Evolutionary conservation across 2,797 vertebrate species (phyloP), one percentile per base, ranked within the genome.

Genomic region (Rhadinocentrus ornatus): DNA sequence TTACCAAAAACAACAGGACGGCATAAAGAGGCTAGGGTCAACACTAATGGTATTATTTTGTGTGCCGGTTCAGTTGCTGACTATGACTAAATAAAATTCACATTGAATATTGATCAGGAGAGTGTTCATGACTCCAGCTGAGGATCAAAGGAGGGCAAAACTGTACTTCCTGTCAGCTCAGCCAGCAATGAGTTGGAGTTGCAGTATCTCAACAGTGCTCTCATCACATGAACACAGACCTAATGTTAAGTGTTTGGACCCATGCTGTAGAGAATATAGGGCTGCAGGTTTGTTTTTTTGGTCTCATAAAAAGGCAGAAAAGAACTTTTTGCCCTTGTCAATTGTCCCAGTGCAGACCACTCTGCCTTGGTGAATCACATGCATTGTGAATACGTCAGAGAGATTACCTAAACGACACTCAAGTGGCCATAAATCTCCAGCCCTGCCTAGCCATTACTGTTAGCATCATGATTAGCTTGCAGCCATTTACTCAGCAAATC

Each of bases 341-440:
- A 71, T 82, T 73, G 59, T 80, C 73, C 69, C 37, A 6, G 29
- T 20, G 4, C 35, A 61, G 67, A 65, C 62, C 35, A 6, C 9
- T 62, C 66, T 9, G 34, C 70, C 81, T 76, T 52, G 24, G 29
- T 54, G 46, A 71, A 58, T 84, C 75, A 39, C 71, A 81, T 78
- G 34, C 71, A 27, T 68, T 67, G 66, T 56, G 70, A 85, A 63
- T 6, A 56, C 16, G 44, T 87, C 75, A 34, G 44, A 77, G 71
- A 85, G 80, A 90, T 87, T 81, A 82, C 69, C 74, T 77, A 83
- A 91, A 86, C 9, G 71, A 88, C 81, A 69, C 81, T 84, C 84
- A 59, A 86, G 83, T 80, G 83, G 70, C 73, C 75, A 66, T 78
- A 88, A 85, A 82, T 86, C 83, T 79, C 83, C 75, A 65, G 48